Conservation (phyloP, 2,113 vertebrate genomes). For the sheep (Ovis aries) region ARS-UI_Ramb_v3.0 NC_056067.1:7716501-7717000, state of each 20-base stretch:
- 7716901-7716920: background rate
- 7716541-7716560: background rate
- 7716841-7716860: background rate
- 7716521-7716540: background rate
- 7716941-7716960: background rate
- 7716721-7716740: too few relatives aligned
- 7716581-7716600: background rate
- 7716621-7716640: rapidly evolving
- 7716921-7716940: background rate
- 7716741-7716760: background rate
- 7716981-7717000: background rate
- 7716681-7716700: rapidly evolving
- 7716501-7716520: background rate
- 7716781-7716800: rapidly evolving
- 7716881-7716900: background rate
- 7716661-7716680: background rate
- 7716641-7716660: background rate
- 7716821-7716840: background rate
- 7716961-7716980: background rate
- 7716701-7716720: too few relatives aligned
- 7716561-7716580: background rate
- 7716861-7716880: background rate
- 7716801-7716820: background rate
- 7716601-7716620: background rate
- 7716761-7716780: background rate